phyloP scores from a whole-genome alignment of 1,140 invertebrate species.

The Spodoptera frugiperda region DNA sequence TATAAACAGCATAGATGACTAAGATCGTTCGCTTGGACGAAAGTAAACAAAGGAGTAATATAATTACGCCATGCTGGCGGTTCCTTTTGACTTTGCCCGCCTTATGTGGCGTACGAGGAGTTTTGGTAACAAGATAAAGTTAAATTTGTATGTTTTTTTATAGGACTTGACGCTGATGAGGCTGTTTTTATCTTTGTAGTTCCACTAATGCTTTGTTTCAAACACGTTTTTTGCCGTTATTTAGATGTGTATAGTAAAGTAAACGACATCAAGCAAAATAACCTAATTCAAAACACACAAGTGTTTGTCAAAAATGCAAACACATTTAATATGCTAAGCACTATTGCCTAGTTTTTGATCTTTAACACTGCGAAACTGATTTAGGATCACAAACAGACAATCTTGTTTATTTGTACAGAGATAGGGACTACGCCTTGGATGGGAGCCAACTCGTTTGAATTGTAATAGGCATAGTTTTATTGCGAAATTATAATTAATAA shows the following conservation, averaged over 20 bases:
- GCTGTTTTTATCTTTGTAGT: too few species aligned
- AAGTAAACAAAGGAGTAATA: slow-evolving; percentile 42
- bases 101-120: not conserved
- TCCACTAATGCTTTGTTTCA: too few species aligned
- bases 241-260: too few species aligned
- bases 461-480: slow-evolving; percentile 29
- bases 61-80: slow-evolving; percentile 21
- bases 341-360: slow-evolving; percentile 4
- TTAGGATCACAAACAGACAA: slow-evolving; percentile 36
- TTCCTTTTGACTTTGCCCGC: slow-evolving; percentile 17
- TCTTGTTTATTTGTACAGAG: slow-evolving; percentile 35
- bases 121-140: slow-evolving; percentile 28
- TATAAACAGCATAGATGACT: slow-evolving; percentile 39
- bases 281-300: not conserved
- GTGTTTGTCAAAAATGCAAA: not conserved
- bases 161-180: too few species aligned
- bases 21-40: slow-evolving; percentile 30
- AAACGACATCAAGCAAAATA: not conserved
- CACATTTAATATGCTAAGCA: not conserved
- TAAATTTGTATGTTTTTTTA: not conserved
- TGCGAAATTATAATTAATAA: slow-evolving; percentile 38
- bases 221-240: too few species aligned
- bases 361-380: not conserved
- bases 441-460: slow-evolving; percentile 32
- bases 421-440: slow-evolving; percentile 29